Percentiles rank a stretch among this genome's conserved stretches.
phyloP scores from a whole-genome alignment of 1,140 invertebrate genomes.

The Sitophilus oryzae region DNA sequence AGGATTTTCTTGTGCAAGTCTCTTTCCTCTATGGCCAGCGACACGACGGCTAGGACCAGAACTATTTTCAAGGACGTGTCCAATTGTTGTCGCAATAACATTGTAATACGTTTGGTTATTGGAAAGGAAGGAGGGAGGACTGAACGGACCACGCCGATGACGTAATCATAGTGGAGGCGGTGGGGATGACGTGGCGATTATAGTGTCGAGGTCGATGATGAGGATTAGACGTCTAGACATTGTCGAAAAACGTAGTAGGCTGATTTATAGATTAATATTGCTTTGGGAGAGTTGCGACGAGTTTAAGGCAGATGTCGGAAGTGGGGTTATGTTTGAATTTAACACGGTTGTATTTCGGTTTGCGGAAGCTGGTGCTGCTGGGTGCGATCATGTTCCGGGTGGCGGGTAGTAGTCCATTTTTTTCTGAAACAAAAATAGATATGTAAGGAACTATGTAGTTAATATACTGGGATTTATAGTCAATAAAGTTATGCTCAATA shows the following conservation, averaged over 20 bases:
- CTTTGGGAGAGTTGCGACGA: conserved; percentile 10
- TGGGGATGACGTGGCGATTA: conserved; percentile 31
- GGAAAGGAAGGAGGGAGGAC: conserved; percentile 17
- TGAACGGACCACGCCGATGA: too few species aligned
- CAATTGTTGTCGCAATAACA: conserved; percentile 23
- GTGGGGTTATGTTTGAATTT: conserved; percentile 27
- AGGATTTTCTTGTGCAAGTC: conserved; percentile 11
- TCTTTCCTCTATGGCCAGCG: background rate
- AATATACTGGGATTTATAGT: too few species aligned
- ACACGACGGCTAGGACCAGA: conserved; percentile 23
- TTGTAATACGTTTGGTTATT: conserved; percentile 28
- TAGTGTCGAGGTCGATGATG: conserved; percentile 43
- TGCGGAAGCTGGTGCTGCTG: too few species aligned
- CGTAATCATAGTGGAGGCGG: too few species aligned
- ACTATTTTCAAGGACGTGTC: conserved; percentile 24
- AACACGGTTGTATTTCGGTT: conserved; percentile 29
- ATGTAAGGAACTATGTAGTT: too few species aligned
- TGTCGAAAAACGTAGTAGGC: too few species aligned
- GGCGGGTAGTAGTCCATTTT: background rate
- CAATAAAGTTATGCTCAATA: too few species aligned
- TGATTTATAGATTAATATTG: conserved; percentile 18
- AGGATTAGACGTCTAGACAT: conserved; percentile 42
- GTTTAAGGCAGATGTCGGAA: conserved; percentile 17
- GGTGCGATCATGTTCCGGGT: conserved; percentile 25
- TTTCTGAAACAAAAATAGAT: conserved; percentile 26